phyloP scores from a whole-genome alignment of 2,113 vertebrate species.

The Equus quagga region DNA sequence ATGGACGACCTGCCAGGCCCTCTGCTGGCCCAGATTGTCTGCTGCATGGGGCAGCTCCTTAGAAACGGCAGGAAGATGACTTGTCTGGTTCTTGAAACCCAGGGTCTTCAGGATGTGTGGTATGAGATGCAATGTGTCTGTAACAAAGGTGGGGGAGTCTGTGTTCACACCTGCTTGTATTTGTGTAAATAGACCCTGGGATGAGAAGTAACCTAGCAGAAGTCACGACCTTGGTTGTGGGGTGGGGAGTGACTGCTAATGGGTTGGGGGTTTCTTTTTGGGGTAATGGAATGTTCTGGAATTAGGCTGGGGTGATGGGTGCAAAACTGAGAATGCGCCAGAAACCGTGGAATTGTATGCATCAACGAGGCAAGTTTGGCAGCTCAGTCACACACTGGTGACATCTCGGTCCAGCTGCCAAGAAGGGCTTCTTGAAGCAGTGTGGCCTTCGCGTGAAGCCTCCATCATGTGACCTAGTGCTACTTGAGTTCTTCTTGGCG shows the following conservation, averaged over 20 bases:
- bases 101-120: neutral
- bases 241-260: neutral
- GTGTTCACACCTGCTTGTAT: neutral
- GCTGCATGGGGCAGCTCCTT: no score
- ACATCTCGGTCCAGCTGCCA: neutral
- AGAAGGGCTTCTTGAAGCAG: neutral
- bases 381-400: neutral
- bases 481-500: neutral
- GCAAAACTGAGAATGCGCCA: neutral
- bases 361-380: neutral
- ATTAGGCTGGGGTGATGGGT: neutral
- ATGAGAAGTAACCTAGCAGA: neutral
- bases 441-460: neutral
- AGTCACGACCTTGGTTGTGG: neutral
- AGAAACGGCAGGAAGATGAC: neutral
- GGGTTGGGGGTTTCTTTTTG: neutral
- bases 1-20: neutral
- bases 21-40: no score
- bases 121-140: no score
- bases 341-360: neutral
- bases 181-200: neutral
- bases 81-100: neutral
- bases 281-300: neutral
- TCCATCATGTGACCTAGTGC: accelerated
- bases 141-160: neutral